Percentiles rank a stretch among this genome's conserved stretches.
These are phyloP conservation scores for Mus minutoides DNA, from an alignment of 2,797 vertebrate species.

Conservation along the genomic window DNA sequence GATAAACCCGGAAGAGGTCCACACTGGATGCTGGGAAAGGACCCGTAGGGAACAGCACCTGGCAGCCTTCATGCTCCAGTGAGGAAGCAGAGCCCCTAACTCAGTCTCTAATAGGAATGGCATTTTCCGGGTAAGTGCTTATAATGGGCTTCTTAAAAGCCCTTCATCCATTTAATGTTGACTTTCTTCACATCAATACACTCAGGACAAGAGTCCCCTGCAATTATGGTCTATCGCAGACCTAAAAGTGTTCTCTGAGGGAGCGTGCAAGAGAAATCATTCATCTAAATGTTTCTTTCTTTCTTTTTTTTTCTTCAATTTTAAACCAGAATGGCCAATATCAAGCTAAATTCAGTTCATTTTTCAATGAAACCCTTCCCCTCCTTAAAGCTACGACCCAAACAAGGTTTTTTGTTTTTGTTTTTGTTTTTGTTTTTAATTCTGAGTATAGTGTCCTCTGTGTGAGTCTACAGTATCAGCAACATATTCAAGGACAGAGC, in stretches of 20 bases:
- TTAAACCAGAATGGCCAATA: slow-evolving; percentile 37
- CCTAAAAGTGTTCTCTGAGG: slow-evolving; percentile 43
- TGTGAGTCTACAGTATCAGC: neutral
- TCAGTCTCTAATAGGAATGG: slow-evolving; percentile 62
- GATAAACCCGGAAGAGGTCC: slow-evolving; percentile 30
- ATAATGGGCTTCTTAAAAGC: slow-evolving; percentile 77
- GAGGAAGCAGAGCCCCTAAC: slow-evolving; percentile 46
- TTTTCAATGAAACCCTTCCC: slow-evolving; percentile 46
- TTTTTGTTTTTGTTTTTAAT: neutral
- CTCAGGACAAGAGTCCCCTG: neutral
- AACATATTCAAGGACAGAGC: neutral
- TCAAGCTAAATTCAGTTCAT: slow-evolving; percentile 55
- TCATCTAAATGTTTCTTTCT: slow-evolving; percentile 38
- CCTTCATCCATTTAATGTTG: slow-evolving; percentile 69
- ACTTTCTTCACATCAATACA: slow-evolving; percentile 67
- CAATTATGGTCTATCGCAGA: neutral
- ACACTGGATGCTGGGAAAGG: slow-evolving; percentile 42
- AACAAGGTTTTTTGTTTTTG: neutral
- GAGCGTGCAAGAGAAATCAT: neutral
- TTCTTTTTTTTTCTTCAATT: neutral
- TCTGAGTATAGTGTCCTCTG: neutral
- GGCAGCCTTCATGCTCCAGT: slow-evolving; percentile 44
- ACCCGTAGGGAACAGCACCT: neutral
- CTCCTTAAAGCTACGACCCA: neutral
- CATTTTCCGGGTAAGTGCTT: slow-evolving; percentile 71